Percentiles rank a stretch among this genome's conserved stretches.
Evolutionary conservation across 2,113 vertebrate species (phyloP).

Genomic region (Corydoras sp.): DNA sequence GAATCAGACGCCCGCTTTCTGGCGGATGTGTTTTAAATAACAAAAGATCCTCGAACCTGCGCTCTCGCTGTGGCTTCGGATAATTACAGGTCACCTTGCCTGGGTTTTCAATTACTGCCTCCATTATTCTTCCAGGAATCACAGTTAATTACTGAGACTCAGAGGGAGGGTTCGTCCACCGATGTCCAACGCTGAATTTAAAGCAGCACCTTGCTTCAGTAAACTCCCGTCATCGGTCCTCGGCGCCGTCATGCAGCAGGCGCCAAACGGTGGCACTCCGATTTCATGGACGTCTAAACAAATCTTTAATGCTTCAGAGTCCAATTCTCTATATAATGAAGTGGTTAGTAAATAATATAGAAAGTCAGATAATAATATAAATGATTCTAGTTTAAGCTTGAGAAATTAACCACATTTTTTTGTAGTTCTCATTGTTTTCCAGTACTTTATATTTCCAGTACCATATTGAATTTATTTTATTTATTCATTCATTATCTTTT

Average conservation of each 20-base stretch:
- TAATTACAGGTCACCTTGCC: constrained; percentile 28
- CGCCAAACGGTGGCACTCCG: background rate
- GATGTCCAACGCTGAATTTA: constrained; percentile 13
- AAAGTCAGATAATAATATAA: too few species aligned
- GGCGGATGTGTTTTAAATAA: constrained; percentile 15
- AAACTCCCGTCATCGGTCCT: constrained; percentile 4
- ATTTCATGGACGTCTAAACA: background rate
- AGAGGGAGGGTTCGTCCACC: constrained; percentile 7
- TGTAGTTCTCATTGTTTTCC: too few species aligned
- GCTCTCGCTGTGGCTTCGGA: background rate
- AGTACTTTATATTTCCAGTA: too few species aligned
- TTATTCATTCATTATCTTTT: too few species aligned
- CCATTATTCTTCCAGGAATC: constrained; percentile 21
- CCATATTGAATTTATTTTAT: too few species aligned
- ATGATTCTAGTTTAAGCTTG: too few species aligned
- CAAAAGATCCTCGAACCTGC: background rate
- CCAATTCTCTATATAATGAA: too few species aligned
- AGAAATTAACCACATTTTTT: too few species aligned
- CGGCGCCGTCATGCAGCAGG: background rate
- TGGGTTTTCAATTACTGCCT: constrained; percentile 21
- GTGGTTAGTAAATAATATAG: too few species aligned
- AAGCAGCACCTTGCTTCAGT: constrained; percentile 8
- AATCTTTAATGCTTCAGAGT: constrained; percentile 6
- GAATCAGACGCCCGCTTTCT: background rate
- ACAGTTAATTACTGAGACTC: constrained; percentile 9